These are phyloP conservation scores for Cataglyphis rosenhaueri DNA, from an alignment of 2,888 invertebrate genomes.

Conservation along the genomic window DNA sequence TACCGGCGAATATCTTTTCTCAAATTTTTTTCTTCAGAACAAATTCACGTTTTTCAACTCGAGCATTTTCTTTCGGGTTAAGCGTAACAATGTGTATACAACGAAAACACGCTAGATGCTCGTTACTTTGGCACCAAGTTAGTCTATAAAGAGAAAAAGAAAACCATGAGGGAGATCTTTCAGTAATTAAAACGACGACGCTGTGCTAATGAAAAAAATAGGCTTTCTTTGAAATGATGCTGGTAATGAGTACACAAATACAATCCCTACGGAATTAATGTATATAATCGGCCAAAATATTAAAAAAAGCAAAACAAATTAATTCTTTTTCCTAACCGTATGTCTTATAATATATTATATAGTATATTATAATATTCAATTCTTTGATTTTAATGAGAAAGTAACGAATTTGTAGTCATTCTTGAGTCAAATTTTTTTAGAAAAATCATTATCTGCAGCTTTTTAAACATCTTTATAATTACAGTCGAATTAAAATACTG, in stretches of 20 bases:
- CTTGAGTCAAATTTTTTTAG: background rate
- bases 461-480: background rate
- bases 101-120: slow-evolving; percentile 39
- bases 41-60: slow-evolving; percentile 38
- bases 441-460: background rate
- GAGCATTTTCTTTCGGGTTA: slow-evolving; percentile 66
- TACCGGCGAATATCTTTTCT: background rate
- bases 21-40: slow-evolving; percentile 12
- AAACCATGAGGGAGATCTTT: slow-evolving; percentile 24
- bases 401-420: background rate
- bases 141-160: slow-evolving; percentile 44
- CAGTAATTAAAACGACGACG: slow-evolving; percentile 46
- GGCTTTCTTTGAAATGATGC: background rate
- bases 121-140: slow-evolving; percentile 41
- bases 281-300: slow-evolving; percentile 4
- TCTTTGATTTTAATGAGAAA: background rate
- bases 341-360: background rate
- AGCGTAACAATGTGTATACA: slow-evolving; percentile 60
- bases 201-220: background rate
- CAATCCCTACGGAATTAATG: slow-evolving; percentile 4
- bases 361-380: background rate
- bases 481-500: background rate
- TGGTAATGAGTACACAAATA: background rate
- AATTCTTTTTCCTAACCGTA: background rate
- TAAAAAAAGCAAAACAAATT: background rate